phyloP scores from a whole-genome alignment of 2,113 vertebrate species.

The Panthera leo region DNA sequence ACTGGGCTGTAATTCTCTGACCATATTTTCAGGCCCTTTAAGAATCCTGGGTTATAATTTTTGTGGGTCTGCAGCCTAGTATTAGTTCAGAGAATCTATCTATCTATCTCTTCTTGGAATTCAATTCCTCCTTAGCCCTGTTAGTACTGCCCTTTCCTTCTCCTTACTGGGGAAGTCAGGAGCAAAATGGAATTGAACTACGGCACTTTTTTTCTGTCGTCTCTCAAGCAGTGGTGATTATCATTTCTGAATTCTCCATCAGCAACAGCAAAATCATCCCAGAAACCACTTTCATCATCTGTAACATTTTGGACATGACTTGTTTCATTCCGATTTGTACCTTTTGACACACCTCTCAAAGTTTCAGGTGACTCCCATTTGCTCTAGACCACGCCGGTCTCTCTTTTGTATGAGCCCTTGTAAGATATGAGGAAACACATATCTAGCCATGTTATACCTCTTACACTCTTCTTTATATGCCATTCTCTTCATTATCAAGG shows the following conservation, averaged over 20 bases:
- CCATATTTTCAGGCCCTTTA: background rate
- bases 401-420: background rate
- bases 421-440: background rate
- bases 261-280: background rate
- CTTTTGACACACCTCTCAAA: background rate
- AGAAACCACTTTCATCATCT: background rate
- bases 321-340: background rate
- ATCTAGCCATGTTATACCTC: background rate
- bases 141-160: background rate
- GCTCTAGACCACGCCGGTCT: background rate
- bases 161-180: background rate
- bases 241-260: background rate
- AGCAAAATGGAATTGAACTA: background rate
- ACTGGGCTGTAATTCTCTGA: background rate
- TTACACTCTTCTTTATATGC: background rate
- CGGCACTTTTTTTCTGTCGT: background rate
- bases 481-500: background rate
- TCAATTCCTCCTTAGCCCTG: background rate
- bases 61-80: background rate
- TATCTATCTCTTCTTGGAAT: background rate
- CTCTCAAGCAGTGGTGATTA: background rate
- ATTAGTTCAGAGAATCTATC: background rate
- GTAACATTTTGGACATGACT: background rate
- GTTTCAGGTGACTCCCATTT: background rate
- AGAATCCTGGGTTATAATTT: background rate